Base-by-base conservation (phyloP, 2,888 invertebrate genomes). In the Drosophila paranaensis region DNA sequence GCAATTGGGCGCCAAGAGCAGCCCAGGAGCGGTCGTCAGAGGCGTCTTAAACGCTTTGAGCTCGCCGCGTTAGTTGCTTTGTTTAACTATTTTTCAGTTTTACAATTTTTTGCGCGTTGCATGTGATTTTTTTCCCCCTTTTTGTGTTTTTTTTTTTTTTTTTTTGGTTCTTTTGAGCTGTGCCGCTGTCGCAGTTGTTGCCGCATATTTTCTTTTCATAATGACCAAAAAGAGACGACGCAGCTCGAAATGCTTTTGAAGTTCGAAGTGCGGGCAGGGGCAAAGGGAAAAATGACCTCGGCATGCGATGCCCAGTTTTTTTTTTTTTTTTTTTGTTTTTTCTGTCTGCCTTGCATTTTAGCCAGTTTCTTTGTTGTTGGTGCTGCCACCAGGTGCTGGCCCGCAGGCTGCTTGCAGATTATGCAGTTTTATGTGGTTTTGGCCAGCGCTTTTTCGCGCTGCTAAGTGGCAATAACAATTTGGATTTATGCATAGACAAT, bases 381-480 rank as follows among this genome's bases (percentile, higher is more conserved):
- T 40, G 40, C 43, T 54, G 64, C 48, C 68, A 43, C 65, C 76
- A 74, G 77, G 65, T 77, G 70, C 69, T 60, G 50, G n/a, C 30
- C 30, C 57, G 45, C 39, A 46, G 48, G 46, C 39, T 58, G 53
- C 60, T 66, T 68, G 75, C 76, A 64, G 58, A 68, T 60, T 70
- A 62, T 66, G 77, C 70, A 77, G 37, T 70, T 75, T 42, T 56
- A 2, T 48, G 33, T 46, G 58, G 40, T 27, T 30, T 73, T 66
- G 45, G 60, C 60, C 33, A 30, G 48, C 61, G 35, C 43, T 72
- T 37, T 60, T 54, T 54, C 50, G 64, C 74, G 60, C 66, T 64
- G 70, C 79, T 86, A 81, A 83, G 79, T 86, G 86, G 81, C 86
- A 79, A 83, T 83, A 83, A 83, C 74, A 79, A 81, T 82, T 86